Conservation (phyloP, 2,888 invertebrate species). For the Drosophila cognata region DNA sequence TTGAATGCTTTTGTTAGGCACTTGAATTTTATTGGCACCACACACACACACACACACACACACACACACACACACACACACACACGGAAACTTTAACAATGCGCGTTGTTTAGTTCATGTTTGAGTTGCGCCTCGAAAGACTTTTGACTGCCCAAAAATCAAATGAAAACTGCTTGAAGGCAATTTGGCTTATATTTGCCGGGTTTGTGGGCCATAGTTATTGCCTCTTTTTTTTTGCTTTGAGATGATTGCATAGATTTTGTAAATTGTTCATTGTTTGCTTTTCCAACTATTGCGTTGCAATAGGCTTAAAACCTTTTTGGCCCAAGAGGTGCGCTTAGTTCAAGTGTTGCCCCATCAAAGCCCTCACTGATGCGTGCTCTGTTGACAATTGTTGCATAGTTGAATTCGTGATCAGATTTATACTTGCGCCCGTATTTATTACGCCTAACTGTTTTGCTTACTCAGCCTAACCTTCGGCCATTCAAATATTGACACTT, state of each 20-base stretch:
- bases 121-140: conserved; percentile 8
- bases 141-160: conserved; percentile 23
- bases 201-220: conserved; percentile 34
- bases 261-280: conserved; percentile 63
- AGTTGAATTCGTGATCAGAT: conserved; percentile 13
- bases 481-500: conserved; percentile 36
- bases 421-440: conserved; percentile 1
- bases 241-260: conserved; percentile 41
- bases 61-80: background rate
- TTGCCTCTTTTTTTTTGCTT: conserved; percentile 1
- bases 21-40: conserved; percentile 54
- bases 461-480: conserved; percentile 8
- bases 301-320: conserved; percentile 3
- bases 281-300: conserved; percentile 33
- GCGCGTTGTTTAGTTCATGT: conserved; percentile 33
- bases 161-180: conserved; percentile 40
- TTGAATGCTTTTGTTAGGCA: conserved; percentile 53
- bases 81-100: conserved; percentile 33
- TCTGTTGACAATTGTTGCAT: conserved; percentile 3
- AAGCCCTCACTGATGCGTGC: conserved; percentile 6
- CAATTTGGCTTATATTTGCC: conserved; percentile 22
- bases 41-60: conserved; percentile 1
- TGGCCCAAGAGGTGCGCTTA: background rate
- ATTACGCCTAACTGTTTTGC: conserved; percentile 14
- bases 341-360: conserved; percentile 4